Conservation (phyloP, 2,888 invertebrate species). For the Eupithecia abbreviata region DNA sequence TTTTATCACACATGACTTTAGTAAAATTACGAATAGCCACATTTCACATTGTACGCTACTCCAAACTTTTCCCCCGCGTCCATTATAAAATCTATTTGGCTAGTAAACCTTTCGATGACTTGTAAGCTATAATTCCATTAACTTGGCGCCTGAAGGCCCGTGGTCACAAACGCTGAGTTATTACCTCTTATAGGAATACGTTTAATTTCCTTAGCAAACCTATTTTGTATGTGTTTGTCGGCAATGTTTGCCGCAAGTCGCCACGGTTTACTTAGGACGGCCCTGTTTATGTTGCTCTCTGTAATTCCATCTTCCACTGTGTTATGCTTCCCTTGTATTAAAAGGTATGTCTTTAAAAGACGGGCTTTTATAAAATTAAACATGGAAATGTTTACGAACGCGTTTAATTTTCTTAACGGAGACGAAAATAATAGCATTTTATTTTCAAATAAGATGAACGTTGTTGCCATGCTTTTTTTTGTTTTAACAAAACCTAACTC, state of each 20-base stretch:
- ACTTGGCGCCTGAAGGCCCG: not conserved
- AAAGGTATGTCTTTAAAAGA: conserved; percentile 5
- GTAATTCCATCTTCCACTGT: conserved; percentile 50
- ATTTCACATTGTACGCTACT: not conserved
- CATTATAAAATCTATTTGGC: not conserved
- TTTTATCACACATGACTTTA: too few relatives aligned
- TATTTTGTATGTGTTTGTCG: conserved; percentile 32
- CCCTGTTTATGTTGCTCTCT: conserved; percentile 52
- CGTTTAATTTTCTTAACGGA: not conserved
- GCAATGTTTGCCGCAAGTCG: conserved; percentile 35
- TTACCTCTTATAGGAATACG: conserved; percentile 32
- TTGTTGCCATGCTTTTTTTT: not conserved
- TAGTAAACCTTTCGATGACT: not conserved
- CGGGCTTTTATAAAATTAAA: not conserved
- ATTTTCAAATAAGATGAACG: not conserved
- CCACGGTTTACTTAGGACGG: conserved; percentile 46
- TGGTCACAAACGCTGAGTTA: conserved; percentile 29
- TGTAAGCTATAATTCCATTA: not conserved
- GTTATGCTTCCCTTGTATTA: conserved; percentile 44
- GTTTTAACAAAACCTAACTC: not conserved
- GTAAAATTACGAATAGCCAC: too few relatives aligned
- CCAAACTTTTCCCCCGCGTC: not conserved
- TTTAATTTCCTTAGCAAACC: conserved; percentile 37
- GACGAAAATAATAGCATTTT: not conserved
- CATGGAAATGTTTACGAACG: not conserved